Evolutionary conservation across 2,113 vertebrate species (phyloP), one percentile per base, ranked within the genome.

Genomic region (Girardinichthys multiradiatus): DNA sequence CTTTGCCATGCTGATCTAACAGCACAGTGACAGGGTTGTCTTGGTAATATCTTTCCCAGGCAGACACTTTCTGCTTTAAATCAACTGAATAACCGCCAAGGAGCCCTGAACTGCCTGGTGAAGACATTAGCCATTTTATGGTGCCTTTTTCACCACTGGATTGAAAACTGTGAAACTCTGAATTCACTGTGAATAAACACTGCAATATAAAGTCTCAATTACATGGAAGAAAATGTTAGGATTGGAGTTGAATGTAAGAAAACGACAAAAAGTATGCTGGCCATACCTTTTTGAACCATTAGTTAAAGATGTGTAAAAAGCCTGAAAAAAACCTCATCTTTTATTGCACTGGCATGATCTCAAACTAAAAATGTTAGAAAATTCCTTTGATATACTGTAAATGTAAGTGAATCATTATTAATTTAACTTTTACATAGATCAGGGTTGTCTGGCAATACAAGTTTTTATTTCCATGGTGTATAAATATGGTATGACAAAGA

Each of bases 111-210:
- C 57, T n/a, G 71, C 74, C 81, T 85, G 82, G 37, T 84, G 85
- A 90, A 92, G 72, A 86, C 75, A 87, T 90, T 87, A 77, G 48
- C 59, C 75, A 3, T 80, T 92, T 92, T 83, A 88, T 81, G 78
- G 80, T 45, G 57, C 62, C 63, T 77, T 77, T 89, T 89, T 88
- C 85, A 87, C 79, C 45, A 31, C 19, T 70, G 3, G 71, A 59
- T 19, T 42, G 14, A 69, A 57, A 68, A 45, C 31, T 26, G n/a
- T 4, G 28, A 70, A 33, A 70, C 76, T 82, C 29, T 71, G 39
- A 26, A 60, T 71, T 10, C 6, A 28, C 4, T 57, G 28, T 60
- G 35, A 72, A 70, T 57, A 81, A 76, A 77, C 39, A 13, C n/a
- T 35, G 65, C 21, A 67, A 37, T n/a, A 61, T 24, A 48, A n/a